These are phyloP conservation scores for Holocentrus rufus DNA, from an alignment of 2,797 vertebrate genomes.

Conservation along the genomic window DNA sequence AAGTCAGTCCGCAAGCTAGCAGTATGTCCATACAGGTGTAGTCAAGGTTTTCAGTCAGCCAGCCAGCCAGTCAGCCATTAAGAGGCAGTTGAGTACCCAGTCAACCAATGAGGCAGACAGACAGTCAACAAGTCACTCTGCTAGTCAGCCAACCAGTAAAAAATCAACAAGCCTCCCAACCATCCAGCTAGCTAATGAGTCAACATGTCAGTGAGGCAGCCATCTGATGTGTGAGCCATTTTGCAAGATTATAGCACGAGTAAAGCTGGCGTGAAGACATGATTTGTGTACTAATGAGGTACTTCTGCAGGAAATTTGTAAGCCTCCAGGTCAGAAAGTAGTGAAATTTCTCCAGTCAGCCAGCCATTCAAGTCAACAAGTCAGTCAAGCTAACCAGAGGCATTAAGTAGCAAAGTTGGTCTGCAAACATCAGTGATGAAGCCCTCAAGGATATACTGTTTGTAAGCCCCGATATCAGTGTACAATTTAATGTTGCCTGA, in stretches of 20 bases:
- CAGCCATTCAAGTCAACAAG: neutral
- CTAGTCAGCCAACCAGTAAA: no score
- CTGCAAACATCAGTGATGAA: neutral
- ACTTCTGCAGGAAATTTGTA: slow-evolving; percentile 8
- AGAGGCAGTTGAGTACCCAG: neutral
- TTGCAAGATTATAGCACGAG: neutral
- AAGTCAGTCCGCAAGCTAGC: slow-evolving; percentile 33
- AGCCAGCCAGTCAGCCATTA: neutral
- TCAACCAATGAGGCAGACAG: neutral
- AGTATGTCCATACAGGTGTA: slow-evolving; percentile 42
- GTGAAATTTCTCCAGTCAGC: neutral
- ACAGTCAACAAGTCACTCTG: neutral
- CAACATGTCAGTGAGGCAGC: neutral
- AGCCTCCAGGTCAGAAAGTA: neutral
- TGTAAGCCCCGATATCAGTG: neutral
- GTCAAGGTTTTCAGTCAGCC: slow-evolving; percentile 16
- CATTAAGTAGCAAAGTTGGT: neutral
- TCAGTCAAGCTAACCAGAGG: neutral
- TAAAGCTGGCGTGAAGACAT: neutral
- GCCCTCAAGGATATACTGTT: no score
- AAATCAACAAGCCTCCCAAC: no score
- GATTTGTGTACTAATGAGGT: neutral
- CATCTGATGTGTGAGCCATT: neutral
- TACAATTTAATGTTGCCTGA: neutral
- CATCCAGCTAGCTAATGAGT: neutral